These are phyloP conservation scores for Oreotragus oreotragus DNA, from an alignment of 2,113 vertebrate species.

Conservation along the genomic window DNA sequence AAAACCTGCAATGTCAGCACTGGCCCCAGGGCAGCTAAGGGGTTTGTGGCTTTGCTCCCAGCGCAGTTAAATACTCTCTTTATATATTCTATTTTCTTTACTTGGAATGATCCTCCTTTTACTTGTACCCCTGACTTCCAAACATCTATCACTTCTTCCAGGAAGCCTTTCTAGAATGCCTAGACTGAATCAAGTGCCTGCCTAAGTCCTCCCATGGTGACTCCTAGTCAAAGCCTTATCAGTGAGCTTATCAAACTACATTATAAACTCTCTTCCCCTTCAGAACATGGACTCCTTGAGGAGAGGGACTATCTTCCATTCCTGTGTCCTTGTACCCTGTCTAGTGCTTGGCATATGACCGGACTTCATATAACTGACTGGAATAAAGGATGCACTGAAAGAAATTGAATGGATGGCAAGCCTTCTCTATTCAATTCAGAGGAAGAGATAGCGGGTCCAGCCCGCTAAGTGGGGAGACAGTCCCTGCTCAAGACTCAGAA, in stretches of 20 bases:
- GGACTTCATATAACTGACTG: neutral
- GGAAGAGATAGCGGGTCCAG: neutral
- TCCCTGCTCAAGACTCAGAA: neutral
- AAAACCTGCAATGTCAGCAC: neutral
- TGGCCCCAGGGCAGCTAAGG: neutral
- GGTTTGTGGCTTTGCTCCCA: neutral
- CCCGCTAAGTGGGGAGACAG: neutral
- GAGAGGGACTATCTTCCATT: neutral
- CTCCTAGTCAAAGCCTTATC: neutral
- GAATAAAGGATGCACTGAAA: neutral
- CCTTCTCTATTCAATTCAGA: neutral
- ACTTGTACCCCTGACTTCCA: neutral
- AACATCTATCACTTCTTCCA: neutral
- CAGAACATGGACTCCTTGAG: neutral
- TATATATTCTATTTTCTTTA: neutral
- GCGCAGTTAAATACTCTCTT: neutral
- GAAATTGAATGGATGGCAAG: neutral
- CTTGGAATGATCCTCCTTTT: neutral
- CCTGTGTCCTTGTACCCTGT: neutral
- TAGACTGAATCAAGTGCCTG: neutral
- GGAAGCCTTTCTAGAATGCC: neutral
- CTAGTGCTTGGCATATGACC: neutral
- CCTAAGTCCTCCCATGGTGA: neutral
- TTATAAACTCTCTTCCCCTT: neutral
- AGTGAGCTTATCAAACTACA: neutral